A percentile compares a stretch with the other conserved stretches of the same genome.
Conservation (phyloP, 2,797 vertebrate species). For the Anas bahamensis region DNA sequence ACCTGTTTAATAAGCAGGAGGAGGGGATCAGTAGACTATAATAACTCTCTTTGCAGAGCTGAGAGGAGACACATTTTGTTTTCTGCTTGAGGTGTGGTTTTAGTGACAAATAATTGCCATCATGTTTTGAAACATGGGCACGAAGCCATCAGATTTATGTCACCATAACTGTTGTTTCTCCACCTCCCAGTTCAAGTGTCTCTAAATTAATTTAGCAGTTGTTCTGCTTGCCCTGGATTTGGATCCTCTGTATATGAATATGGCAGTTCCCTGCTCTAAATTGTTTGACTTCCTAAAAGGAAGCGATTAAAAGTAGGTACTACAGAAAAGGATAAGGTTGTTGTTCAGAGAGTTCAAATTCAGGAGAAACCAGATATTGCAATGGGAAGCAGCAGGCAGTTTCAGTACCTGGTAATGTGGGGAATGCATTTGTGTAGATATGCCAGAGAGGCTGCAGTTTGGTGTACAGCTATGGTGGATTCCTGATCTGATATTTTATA, state of each 20-base stretch:
- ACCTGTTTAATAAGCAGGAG: neutral
- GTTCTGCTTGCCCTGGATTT: neutral
- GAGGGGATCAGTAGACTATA: neutral
- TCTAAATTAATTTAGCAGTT: neutral
- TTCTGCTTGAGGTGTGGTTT: neutral
- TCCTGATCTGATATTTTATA: neutral
- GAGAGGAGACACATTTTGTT: neutral
- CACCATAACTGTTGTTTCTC: neutral
- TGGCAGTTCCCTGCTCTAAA: neutral
- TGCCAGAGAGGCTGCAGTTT: neutral
- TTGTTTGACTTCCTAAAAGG: neutral
- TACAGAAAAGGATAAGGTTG: neutral
- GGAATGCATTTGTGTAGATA: neutral
- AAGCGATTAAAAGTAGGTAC: neutral
- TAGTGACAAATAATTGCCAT: neutral
- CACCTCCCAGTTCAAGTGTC: neutral
- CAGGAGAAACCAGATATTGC: neutral
- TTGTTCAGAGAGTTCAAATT: neutral
- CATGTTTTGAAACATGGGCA: fast-evolving
- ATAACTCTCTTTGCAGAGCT: neutral
- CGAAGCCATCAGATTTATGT: neutral
- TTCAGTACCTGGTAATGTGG: neutral
- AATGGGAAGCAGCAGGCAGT: neutral
- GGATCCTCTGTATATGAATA: neutral
- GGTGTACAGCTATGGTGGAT: neutral